Evolutionary conservation across 1,140 invertebrate genomes (phyloP).

Genomic region (Drosophila nikananu): DNA sequence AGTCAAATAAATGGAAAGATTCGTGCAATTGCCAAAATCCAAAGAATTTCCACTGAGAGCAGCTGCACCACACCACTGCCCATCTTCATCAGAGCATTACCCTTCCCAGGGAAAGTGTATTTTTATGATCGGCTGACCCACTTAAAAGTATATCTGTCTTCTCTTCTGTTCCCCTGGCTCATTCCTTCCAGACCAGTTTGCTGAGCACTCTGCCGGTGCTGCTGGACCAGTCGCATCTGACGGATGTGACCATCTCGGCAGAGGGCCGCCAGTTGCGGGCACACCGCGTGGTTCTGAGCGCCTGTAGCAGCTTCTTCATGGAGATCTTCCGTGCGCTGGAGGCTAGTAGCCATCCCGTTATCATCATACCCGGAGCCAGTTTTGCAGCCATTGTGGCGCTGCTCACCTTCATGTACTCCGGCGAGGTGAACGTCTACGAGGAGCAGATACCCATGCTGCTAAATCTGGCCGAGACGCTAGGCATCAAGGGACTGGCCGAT

Average conservation of each 20-base stretch:
- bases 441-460: conserved; percentile 92
- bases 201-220: conserved; percentile 93
- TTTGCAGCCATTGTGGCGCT: conserved; percentile 92
- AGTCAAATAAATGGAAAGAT: conserved; percentile 69
- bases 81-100: conserved; percentile 8
- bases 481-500: conserved; percentile 94
- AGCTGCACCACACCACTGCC: conserved; percentile 55
- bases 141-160: conserved; percentile 19
- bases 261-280: conserved; percentile 92
- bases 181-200: conserved; percentile 88
- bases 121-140: conserved; percentile 61
- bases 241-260: conserved; percentile 95
- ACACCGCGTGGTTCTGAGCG: conserved; percentile 94
- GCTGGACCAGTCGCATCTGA: conserved; percentile 93
- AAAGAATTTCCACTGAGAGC: conserved; percentile 73
- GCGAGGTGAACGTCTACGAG: conserved; percentile 95
- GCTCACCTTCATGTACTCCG: conserved; percentile 96
- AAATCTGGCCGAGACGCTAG: conserved; percentile 92
- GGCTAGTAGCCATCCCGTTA: conserved; percentile 91
- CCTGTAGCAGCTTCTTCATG: conserved; percentile 96
- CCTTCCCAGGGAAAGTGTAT: conserved; percentile 46
- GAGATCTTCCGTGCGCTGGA: conserved; percentile 92
- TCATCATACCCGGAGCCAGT: conserved; percentile 93
- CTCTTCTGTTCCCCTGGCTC: not conserved
- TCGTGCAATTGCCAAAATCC: conserved; percentile 77